Conservation (phyloP, 2,888 invertebrate genomes). For the Rotaria socialis region DNA sequence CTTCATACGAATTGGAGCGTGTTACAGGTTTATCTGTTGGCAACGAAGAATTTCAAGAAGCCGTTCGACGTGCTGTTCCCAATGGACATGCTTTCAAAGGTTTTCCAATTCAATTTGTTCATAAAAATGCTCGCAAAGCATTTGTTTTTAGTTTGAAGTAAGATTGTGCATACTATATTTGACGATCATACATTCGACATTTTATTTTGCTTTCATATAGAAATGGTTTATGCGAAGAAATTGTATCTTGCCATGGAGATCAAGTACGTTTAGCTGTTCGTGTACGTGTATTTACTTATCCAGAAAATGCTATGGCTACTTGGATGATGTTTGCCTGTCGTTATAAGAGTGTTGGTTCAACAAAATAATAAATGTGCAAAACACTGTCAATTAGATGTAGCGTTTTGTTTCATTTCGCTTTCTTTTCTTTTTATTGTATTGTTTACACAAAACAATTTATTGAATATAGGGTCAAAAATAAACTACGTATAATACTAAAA, state of each 20-base stretch:
- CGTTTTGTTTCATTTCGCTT: background rate
- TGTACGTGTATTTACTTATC: conserved; percentile 56
- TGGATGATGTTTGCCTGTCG: conserved; percentile 60
- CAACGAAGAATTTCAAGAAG: conserved; percentile 60
- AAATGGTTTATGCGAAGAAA: conserved; percentile 54
- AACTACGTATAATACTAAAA: background rate
- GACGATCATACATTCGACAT: too few relatives aligned
- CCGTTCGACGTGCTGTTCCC: conserved; percentile 56
- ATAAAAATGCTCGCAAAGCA: conserved; percentile 55
- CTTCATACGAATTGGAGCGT: conserved; percentile 58
- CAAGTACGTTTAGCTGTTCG: conserved; percentile 56
- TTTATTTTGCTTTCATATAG: background rate
- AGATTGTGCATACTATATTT: background rate
- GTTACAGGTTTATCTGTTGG: conserved; percentile 58
- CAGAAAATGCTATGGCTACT: conserved; percentile 56
- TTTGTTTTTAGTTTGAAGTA: conserved; percentile 57
- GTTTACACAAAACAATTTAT: background rate
- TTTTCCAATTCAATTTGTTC: conserved; percentile 59
- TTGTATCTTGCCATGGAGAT: conserved; percentile 58
- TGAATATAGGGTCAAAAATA: background rate
- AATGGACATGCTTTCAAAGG: conserved; percentile 61
- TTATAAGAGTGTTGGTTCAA: conserved; percentile 52
- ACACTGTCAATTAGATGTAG: background rate
- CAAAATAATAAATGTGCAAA: background rate
- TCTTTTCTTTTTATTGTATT: background rate